These are phyloP conservation scores for Bombyx mori DNA, from an alignment of 1,140 invertebrate genomes.

Conservation along the genomic window ASM3026992v2 NC_085128.1:13203001-13203500, in stretches of 20 bases:
- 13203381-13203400: too few relatives aligned
- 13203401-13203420: too few relatives aligned
- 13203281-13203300: constrained; percentile 14
- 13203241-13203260: constrained; percentile 24
- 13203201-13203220: too few relatives aligned
- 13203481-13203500: too few relatives aligned
- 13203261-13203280: constrained; percentile 30
- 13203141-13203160: constrained; percentile 16
- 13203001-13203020: constrained; percentile 53
- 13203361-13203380: too few relatives aligned
- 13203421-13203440: too few relatives aligned
- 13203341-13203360: too few relatives aligned
- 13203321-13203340: too few relatives aligned
- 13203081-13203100: constrained; percentile 49
- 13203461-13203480: too few relatives aligned
- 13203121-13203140: constrained; percentile 54
- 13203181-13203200: constrained; percentile 10
- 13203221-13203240: constrained; percentile 19
- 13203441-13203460: too few relatives aligned
- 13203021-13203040: constrained; percentile 34
- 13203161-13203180: constrained; percentile 34
- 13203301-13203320: too few relatives aligned
- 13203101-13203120: constrained; percentile 70
- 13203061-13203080: constrained; percentile 34
- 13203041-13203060: constrained; percentile 48